A percentile compares a stretch with the other conserved stretches of the same genome.
phyloP scores from a whole-genome alignment of 2,888 invertebrate genomes.

The Xanthorhoe designata region DNA sequence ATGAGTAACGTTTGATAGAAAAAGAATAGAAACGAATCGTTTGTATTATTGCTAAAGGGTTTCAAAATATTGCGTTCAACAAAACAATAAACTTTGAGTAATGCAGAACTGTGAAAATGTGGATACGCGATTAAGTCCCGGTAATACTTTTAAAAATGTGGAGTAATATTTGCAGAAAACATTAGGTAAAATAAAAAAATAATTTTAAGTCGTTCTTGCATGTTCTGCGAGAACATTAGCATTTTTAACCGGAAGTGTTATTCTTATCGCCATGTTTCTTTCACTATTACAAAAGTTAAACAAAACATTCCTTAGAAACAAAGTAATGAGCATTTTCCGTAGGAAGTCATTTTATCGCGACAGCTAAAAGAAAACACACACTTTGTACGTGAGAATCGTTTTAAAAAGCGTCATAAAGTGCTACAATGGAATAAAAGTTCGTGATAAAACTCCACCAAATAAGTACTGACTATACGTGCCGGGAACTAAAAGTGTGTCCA shows the following conservation, averaged over 20 bases:
- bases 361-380: conserved; percentile 26
- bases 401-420: conserved; percentile 32
- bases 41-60: no score
- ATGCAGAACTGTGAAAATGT: no score
- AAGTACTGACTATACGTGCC: conserved; percentile 18
- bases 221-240: not conserved
- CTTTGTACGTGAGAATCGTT: conserved; percentile 35
- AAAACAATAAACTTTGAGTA: no score
- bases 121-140: no score
- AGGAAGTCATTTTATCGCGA: conserved; percentile 21
- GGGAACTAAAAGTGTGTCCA: conserved; percentile 13
- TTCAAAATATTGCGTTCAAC: no score
- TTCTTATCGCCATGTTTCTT: conserved; percentile 2
- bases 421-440: conserved; percentile 32
- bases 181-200: not conserved
- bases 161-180: no score
- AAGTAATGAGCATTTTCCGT: conserved; percentile 29
- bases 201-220: not conserved
- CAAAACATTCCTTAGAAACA: conserved; percentile 12
- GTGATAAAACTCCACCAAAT: conserved; percentile 20
- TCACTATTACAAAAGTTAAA: conserved; percentile 4
- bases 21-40: no score
- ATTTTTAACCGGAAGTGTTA: not conserved
- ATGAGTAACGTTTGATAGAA: no score
- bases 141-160: no score